Conservation (phyloP, 2,797 vertebrate species). For the Choloepus didactylus region DNA sequence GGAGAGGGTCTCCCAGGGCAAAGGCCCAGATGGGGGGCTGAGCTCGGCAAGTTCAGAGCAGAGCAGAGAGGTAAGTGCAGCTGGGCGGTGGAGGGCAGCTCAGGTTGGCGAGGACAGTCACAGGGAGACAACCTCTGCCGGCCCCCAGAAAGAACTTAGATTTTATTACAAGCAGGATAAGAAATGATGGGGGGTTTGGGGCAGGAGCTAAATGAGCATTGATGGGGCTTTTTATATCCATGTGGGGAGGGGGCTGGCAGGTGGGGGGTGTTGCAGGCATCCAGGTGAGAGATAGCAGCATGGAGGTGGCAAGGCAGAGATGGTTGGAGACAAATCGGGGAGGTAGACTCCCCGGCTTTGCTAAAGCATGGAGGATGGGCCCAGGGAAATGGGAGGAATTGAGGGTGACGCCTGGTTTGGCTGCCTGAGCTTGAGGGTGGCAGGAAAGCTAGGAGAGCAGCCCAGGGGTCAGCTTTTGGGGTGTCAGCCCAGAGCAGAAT, state of each 20-base stretch:
- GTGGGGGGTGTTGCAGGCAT: rapidly evolving
- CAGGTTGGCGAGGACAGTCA: neutral
- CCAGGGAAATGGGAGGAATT: neutral
- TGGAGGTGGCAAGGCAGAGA: rapidly evolving
- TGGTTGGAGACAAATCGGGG: rapidly evolving
- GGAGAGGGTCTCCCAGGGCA: neutral
- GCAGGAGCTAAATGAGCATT: neutral
- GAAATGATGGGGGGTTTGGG: neutral
- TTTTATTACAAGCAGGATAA: too few species aligned
- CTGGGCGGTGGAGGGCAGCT: rapidly evolving
- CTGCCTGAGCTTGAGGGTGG: neutral
- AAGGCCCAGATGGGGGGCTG: neutral
- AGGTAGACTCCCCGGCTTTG: rapidly evolving
- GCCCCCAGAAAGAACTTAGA: neutral
- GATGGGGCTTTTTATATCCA: neutral
- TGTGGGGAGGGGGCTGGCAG: rapidly evolving
- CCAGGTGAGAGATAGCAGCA: rapidly evolving
- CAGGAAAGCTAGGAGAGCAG: neutral
- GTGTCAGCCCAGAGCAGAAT: too few species aligned
- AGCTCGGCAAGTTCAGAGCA: neutral
- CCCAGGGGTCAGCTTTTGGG: too few species aligned
- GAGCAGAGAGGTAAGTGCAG: neutral
- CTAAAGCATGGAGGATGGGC: neutral
- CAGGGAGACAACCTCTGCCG: neutral
- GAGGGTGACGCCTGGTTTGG: neutral